phyloP scores from a whole-genome alignment of 2,113 vertebrate genomes.

The Gymnarchus niloticus region DNA sequence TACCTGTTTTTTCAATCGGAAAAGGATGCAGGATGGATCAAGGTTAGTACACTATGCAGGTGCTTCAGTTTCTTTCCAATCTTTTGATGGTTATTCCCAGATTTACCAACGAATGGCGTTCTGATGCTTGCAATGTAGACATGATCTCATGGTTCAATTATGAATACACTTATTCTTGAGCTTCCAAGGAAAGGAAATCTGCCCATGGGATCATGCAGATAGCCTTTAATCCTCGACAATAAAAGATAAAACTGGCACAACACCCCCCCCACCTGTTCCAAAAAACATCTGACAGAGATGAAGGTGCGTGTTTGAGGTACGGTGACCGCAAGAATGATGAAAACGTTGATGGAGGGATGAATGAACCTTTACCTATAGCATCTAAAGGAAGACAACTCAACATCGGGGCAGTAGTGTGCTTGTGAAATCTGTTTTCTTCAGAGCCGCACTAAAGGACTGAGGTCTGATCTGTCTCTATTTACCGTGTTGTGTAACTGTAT shows the following conservation, averaged over 20 bases:
- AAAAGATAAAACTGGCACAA: background rate
- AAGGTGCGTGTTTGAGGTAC: background rate
- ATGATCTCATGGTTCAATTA: conserved; percentile 14
- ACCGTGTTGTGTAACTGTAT: background rate
- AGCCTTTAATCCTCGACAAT: conserved; percentile 8
- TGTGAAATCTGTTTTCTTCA: background rate
- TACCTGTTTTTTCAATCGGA: background rate
- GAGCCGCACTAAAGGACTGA: background rate
- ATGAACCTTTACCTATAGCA: background rate
- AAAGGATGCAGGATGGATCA: background rate
- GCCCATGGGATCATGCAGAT: background rate
- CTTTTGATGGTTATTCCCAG: background rate
- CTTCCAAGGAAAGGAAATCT: background rate
- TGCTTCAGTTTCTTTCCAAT: background rate
- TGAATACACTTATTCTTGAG: conserved; percentile 13
- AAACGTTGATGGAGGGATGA: background rate
- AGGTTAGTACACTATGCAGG: background rate
- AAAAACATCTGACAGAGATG: background rate
- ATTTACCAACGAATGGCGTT: background rate
- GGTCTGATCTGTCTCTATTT: background rate
- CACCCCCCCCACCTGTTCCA: background rate
- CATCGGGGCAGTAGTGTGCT: background rate
- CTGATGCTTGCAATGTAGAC: background rate
- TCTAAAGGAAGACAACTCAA: background rate
- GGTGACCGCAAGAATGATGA: too few species aligned